These are phyloP conservation scores for Berghia stephanieae DNA, from an alignment of 1,140 invertebrate species.

Conservation along the genomic window DNA sequence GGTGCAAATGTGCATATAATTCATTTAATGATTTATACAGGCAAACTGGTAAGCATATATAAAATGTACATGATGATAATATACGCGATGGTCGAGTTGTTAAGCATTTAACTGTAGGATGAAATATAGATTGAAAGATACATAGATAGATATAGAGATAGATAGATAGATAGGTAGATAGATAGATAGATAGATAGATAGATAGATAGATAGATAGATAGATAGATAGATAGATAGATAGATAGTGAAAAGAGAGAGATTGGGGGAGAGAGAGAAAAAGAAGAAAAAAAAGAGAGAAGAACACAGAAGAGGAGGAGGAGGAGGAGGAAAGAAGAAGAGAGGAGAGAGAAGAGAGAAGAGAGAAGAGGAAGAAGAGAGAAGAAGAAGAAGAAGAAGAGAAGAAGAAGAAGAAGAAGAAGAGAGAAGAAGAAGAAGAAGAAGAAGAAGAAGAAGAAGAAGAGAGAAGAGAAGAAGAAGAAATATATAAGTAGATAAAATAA, in stretches of 20 bases:
- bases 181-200: neutral
- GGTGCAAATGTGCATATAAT: no score
- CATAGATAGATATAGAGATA: no score
- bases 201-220: slow-evolving; percentile 10
- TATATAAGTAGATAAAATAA: no score
- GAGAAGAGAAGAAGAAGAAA: no score
- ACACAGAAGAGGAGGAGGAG: neutral
- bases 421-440: neutral
- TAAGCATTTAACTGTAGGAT: no score
- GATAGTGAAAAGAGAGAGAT: slow-evolving; percentile 8
- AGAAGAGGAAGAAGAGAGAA: slow-evolving; percentile 9
- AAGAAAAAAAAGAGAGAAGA: neutral
- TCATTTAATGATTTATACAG: no score
- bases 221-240: slow-evolving; percentile 22
- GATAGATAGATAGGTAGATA: no score
- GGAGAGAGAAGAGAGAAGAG: neutral
- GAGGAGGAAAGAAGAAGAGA: no score
- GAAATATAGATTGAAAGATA: neutral
- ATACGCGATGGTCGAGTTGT: no score
- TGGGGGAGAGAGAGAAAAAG: neutral
- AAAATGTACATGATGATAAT: no score
- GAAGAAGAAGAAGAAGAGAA: neutral
- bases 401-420: neutral
- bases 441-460: no score
- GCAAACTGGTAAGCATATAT: no score